A percentile compares a stretch with the other conserved stretches of the same genome.
These are phyloP conservation scores for Synchiropus splendidus DNA, from an alignment of 2,113 vertebrate species.

Conservation along the genomic window DNA sequence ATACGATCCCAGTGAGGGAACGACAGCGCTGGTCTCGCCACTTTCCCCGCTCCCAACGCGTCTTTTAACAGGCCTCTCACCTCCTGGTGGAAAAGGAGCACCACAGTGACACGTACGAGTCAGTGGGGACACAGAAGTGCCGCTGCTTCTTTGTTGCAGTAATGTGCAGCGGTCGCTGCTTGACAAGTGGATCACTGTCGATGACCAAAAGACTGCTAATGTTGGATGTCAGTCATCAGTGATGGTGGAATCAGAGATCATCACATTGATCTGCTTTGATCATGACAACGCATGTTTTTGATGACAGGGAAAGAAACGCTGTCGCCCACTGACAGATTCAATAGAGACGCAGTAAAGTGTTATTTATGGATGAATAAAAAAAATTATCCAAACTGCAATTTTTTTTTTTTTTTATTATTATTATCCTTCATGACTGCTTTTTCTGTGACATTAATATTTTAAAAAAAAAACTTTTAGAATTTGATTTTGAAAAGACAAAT, in stretches of 20 bases:
- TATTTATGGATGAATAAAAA: too few relatives aligned
- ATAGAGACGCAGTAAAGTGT: too few relatives aligned
- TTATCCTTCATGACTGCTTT: too few relatives aligned
- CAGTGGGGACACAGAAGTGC: conserved; percentile 10
- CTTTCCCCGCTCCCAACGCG: conserved; percentile 43
- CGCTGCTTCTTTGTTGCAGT: neutral
- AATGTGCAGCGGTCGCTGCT: too few relatives aligned
- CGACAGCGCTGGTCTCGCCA: conserved; percentile 35
- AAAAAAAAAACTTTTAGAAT: too few relatives aligned
- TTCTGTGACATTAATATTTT: too few relatives aligned
- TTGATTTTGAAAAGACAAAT: too few relatives aligned
- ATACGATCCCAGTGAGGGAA: conserved; percentile 58
- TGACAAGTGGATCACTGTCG: conserved; percentile 3
- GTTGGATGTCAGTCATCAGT: neutral
- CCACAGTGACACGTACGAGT: conserved; percentile 29
- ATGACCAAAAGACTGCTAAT: neutral
- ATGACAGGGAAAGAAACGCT: neutral
- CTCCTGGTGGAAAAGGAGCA: conserved; percentile 27
- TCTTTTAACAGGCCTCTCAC: conserved; percentile 56
- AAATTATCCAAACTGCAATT: too few relatives aligned
- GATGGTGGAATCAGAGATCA: too few relatives aligned
- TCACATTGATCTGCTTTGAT: too few relatives aligned
- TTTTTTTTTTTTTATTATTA: too few relatives aligned
- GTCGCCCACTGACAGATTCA: too few relatives aligned
- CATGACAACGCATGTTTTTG: neutral